Base-by-base conservation (phyloP, 2,888 invertebrate species). In the Aleiodes alternator region DNA sequence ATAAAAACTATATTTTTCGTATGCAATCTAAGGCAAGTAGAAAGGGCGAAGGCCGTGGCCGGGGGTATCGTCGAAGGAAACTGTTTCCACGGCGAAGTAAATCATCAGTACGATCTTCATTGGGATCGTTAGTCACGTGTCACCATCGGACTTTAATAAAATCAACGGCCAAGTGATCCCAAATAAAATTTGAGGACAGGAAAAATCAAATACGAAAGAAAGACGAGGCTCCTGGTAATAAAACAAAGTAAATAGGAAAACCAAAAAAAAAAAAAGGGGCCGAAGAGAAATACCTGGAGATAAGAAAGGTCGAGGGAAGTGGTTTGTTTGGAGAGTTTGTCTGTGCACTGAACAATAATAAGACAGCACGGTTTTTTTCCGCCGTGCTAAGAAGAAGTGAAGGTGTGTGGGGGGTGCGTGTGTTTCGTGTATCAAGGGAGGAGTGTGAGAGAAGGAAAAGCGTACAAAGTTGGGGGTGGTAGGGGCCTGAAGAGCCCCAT, bases 401-500 rank as follows among this genome's bases (percentile, higher is more conserved):
- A 8, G 1, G 31, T 61, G 43, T 31, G 31, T 51, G 51, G 5
- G 7, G 4, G 31, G 68, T 29, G 64, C 0, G 56, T 16, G 12
- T 29, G 12, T 16, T 31, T 31, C 0, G 23, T 57, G 34, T 29
- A n/a, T n/a, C 9, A 16, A 43, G 16, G 16, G 31, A 69, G 43
- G 50, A 73, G 8, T 31, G 68, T 57, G 34, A 75, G 77, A 72
- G 72, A 66, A 73, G 43, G 43, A 73, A 72, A 69, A 76, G 51
- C 34, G 14, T 77, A 76, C 57, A 79, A 73, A 69, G 76, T 53
- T 56, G 72, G 69, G 59, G 77, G 79, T 69, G 78, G 64, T 43
- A 29, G 53, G 72, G 78, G 76, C 76, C 76, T 76, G 38, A 53
- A 77, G 84, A 83, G 85, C 83, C 87, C 85, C 87, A 89, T 88